Conservation (phyloP, 2,113 vertebrate genomes). For the Aspiorhynchus laticeps region DNA sequence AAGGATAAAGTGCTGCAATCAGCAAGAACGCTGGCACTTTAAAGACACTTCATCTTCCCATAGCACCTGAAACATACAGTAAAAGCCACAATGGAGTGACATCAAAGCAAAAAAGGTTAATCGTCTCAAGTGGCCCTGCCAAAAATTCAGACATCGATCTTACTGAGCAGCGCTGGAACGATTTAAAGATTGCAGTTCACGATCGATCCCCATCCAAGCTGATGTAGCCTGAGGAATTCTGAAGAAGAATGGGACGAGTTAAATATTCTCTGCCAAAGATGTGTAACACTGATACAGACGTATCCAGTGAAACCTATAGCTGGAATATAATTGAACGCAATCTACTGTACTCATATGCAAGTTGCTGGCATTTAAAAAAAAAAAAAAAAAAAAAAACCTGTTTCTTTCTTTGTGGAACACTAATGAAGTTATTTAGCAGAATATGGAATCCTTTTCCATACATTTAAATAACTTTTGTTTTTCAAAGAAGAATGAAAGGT, state of each 20-base stretch:
- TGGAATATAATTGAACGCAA: not conserved
- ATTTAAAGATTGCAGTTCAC: conserved; percentile 22
- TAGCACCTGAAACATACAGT: conserved; percentile 19
- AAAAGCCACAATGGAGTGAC: conserved; percentile 26
- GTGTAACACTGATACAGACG: not conserved
- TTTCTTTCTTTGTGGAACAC: not conserved
- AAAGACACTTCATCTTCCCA: conserved; percentile 36
- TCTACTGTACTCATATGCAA: not conserved
- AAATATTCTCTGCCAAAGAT: not conserved
- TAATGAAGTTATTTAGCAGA: not conserved
- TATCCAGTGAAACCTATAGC: not conserved
- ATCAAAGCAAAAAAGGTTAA: conserved; percentile 41
- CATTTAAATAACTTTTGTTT: not conserved
- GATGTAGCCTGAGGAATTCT: not conserved
- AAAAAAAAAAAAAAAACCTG: not conserved
- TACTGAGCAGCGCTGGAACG: not conserved
- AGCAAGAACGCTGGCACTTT: conserved; percentile 33
- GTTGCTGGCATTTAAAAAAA: no score
- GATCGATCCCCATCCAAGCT: not conserved
- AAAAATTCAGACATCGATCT: conserved; percentile 30
- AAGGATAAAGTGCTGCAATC: conserved; percentile 32
- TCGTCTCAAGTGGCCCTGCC: conserved; percentile 13
- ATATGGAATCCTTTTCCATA: not conserved
- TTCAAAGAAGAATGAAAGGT: not conserved
- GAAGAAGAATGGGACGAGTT: conserved; percentile 23